Evolutionary conservation across 2,888 invertebrate species (phyloP), one percentile per base, ranked within the genome.

Genomic region (Diaperis boleti): DNA sequence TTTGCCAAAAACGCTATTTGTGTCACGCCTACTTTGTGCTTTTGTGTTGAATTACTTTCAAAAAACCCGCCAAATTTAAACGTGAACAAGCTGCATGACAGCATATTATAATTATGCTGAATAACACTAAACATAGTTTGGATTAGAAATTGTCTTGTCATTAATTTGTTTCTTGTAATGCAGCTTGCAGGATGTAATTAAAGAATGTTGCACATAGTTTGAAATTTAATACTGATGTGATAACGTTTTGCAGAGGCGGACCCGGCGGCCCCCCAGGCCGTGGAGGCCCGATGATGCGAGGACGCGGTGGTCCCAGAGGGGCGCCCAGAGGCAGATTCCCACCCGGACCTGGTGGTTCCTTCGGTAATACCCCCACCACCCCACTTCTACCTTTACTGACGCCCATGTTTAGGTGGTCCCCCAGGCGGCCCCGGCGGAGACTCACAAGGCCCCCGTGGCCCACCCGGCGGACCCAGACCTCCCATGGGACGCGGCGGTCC

Each of bases 211-310:
- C n/a, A n/a, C n/a, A n/a, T n/a, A n/a, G n/a, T n/a, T n/a, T n/a
- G n/a, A n/a, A n/a, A n/a, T n/a, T n/a, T n/a, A n/a, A n/a, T n/a
- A n/a, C n/a, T n/a, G n/a, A n/a, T n/a, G n/a, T n/a, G n/a, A n/a
- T n/a, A n/a, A n/a, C n/a, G n/a, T n/a, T n/a, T 59, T 69, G 11
- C 62, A 74, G 74, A 41, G 74, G 74, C 35, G 74, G 74, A 49
- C 72, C 68, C 7, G 74, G 74, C 13, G 73, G 72, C n/a, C 71
- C 71, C 18, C 67, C 69, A 41, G 74, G 74, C 0, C 65, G 74
- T 11, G 73, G 73, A 7, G 73, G 73, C 8, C 74, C 74, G 0
- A 73, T 73, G 72, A 72, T 71, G 70, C 37, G 74, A 44, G 74
- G 74, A 15, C 69, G 74, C 8, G 73, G 74, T 4, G 74, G 73